A percentile compares a stretch with the other conserved stretches of the same genome.
Conservation (phyloP, 2,797 vertebrate genomes). For the Lerista edwardsae region DNA sequence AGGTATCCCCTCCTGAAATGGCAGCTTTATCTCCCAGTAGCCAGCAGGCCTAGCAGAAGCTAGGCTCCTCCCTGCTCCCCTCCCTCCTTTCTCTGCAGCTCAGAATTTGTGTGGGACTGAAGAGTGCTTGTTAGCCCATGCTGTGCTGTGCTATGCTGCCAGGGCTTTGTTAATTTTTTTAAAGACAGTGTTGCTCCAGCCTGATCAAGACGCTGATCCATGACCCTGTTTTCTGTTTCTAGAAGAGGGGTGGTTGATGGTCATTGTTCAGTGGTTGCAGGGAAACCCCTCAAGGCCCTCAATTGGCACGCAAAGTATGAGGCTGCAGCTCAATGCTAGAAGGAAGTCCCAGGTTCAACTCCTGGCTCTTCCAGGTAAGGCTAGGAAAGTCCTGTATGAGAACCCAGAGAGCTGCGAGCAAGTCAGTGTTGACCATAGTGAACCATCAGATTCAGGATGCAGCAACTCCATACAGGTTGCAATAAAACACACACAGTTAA, state of each 20-base stretch:
- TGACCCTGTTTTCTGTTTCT: neutral
- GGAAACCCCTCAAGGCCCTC: neutral
- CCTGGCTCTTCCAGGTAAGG: no score
- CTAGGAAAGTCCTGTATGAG: no score
- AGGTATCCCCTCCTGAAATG: neutral
- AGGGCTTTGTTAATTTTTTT: neutral
- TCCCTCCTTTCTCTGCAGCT: constrained; percentile 28
- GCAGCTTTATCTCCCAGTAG: constrained; percentile 42
- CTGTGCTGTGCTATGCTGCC: neutral
- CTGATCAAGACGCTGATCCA: neutral
- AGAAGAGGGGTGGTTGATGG: no score
- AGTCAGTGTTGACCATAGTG: no score
- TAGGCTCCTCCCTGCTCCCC: constrained; percentile 43
- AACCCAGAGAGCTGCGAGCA: no score
- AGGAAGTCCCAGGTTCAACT: no score
- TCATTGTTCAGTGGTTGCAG: neutral
- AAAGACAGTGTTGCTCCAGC: neutral
- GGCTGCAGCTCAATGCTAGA: neutral
- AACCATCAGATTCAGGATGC: no score
- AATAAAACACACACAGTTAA: no score
- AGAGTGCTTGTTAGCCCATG: neutral
- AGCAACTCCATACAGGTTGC: no score
- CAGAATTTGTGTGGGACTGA: no score
- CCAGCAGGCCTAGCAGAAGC: neutral
- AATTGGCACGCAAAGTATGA: neutral